These are phyloP conservation scores for Channa striata DNA, from an alignment of 2,797 vertebrate species.

Conservation along the genomic window DNA sequence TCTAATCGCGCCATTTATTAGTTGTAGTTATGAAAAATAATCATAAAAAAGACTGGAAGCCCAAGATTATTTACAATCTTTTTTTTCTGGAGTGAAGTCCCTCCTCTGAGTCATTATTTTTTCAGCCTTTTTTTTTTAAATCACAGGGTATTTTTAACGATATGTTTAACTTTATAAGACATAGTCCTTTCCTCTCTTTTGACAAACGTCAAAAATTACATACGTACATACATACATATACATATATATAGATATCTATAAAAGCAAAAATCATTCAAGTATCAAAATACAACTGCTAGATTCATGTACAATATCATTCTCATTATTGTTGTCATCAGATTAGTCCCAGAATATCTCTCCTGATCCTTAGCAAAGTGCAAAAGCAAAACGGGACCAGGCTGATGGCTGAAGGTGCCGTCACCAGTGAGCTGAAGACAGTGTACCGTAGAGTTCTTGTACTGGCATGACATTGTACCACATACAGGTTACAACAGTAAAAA, in stretches of 20 bases:
- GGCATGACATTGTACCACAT: conserved; percentile 66
- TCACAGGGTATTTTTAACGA: conserved; percentile 91
- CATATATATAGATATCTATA: conserved; percentile 91
- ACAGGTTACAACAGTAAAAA: conserved; percentile 52
- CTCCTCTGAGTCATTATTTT: conserved; percentile 80
- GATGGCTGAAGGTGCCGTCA: conserved; percentile 67
- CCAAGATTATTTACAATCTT: conserved; percentile 93
- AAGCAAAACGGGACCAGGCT: conserved; percentile 81
- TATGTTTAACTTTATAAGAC: conserved; percentile 87
- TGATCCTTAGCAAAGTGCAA: conserved; percentile 87
- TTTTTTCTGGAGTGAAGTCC: conserved; percentile 91
- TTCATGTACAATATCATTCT: conserved; percentile 89
- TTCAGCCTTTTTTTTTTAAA: conserved; percentile 70
- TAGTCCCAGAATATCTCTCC: conserved; percentile 85
- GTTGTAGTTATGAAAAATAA: conserved; percentile 95
- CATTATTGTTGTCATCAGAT: conserved; percentile 79
- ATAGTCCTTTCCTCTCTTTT: conserved; percentile 85
- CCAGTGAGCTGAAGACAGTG: conserved; percentile 59
- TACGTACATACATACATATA: conserved; percentile 87
- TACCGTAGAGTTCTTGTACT: conserved; percentile 65
- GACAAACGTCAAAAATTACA: conserved; percentile 90
- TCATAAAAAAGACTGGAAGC: conserved; percentile 94
- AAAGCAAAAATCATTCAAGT: conserved; percentile 96
- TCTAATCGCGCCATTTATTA: conserved; percentile 90
- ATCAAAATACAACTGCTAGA: conserved; percentile 97